A percentile compares a stretch with the other conserved stretches of the same genome.
phyloP scores from a whole-genome alignment of 2,888 invertebrate species.

The Cryptus armator region DNA sequence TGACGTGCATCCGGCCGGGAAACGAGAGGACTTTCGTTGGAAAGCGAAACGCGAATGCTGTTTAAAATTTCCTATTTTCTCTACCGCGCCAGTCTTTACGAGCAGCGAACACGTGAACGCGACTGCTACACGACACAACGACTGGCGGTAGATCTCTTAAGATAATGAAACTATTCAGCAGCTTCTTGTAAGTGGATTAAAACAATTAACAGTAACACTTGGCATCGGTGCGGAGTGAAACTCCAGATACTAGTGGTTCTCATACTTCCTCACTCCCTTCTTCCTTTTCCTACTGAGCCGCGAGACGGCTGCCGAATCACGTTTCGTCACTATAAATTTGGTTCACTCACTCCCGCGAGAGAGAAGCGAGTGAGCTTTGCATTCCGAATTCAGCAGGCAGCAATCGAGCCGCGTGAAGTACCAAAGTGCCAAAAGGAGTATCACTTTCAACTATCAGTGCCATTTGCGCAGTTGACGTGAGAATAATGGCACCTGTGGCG shows the following conservation, averaged over 20 bases:
- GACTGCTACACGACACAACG: conserved; percentile 22
- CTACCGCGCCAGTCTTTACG: not conserved
- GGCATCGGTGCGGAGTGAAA: conserved; percentile 47
- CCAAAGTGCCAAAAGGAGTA: conserved; percentile 35
- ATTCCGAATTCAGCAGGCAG: conserved; percentile 27
- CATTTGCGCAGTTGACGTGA: not conserved
- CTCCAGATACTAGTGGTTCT: conserved; percentile 40
- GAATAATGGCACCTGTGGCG: conserved; percentile 2
- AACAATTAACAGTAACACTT: conserved; percentile 73
- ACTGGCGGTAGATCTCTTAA: conserved; percentile 73
- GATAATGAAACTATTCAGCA: conserved; percentile 79
- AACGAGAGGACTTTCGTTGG: not conserved
- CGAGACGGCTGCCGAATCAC: conserved; percentile 56
- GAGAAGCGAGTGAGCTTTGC: conserved; percentile 40
- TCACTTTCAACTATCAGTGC: conserved; percentile 13
- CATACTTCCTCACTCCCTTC: conserved; percentile 43
- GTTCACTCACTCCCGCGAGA: conserved; percentile 23
- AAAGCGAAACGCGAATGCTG: not conserved
- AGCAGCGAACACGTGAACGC: not conserved
- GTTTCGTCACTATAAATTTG: conserved; percentile 71
- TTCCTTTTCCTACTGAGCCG: conserved; percentile 25
- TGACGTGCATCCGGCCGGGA: too few species aligned
- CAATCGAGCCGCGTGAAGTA: conserved; percentile 2
- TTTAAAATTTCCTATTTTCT: not conserved
- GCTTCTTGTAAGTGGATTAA: conserved; percentile 76